phyloP scores from a whole-genome alignment of 1,140 invertebrate genomes.

The Ericerus pela region DNA sequence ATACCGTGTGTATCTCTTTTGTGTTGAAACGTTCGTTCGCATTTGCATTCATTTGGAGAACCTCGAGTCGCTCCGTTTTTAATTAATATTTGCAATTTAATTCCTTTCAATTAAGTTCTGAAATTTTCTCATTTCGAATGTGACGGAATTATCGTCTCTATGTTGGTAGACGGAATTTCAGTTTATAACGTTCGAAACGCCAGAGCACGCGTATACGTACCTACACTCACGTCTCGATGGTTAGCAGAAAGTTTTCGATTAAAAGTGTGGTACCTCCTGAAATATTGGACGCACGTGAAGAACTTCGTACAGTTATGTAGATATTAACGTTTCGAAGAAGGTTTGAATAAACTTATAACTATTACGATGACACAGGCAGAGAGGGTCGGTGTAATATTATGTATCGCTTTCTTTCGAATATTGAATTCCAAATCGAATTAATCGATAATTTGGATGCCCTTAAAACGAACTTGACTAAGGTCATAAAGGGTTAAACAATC shows the following conservation, averaged over 20 bases:
- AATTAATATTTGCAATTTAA: constrained; percentile 12
- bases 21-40: background rate
- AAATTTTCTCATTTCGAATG: constrained; percentile 12
- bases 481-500: too few relatives aligned
- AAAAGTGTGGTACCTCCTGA: background rate
- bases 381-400: too few relatives aligned
- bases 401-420: too few relatives aligned
- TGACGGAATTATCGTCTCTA: constrained; percentile 7
- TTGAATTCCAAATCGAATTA: too few relatives aligned
- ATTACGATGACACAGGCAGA: too few relatives aligned
- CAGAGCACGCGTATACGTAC: background rate
- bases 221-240: background rate
- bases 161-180: background rate
- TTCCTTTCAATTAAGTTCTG: constrained; percentile 10
- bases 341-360: too few relatives aligned
- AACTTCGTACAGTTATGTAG: background rate
- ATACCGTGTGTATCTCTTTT: too few relatives aligned
- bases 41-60: constrained; percentile 10
- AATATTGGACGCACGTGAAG: background rate
- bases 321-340: too few relatives aligned
- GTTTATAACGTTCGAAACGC: too few relatives aligned
- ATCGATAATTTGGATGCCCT: too few relatives aligned
- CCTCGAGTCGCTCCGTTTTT: background rate
- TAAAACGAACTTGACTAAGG: too few relatives aligned
- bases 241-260: background rate